phyloP scores from a whole-genome alignment of 2,888 invertebrate genomes.

The Rhogogaster chlorosoma region DNA sequence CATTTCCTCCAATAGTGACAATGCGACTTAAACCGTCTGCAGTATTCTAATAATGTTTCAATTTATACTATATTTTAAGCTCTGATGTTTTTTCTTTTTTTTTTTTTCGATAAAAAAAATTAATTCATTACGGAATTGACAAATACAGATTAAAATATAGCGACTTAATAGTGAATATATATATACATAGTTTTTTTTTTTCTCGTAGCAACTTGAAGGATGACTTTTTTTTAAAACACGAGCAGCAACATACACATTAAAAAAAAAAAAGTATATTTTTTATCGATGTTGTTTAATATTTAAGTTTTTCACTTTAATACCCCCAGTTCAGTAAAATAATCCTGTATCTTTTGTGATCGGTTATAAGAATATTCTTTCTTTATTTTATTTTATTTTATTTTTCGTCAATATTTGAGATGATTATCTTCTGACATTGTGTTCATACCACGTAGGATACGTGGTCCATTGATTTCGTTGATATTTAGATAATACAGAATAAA shows the following conservation, averaged over 20 bases:
- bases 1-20: slow-evolving; percentile 43
- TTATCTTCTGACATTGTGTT: slow-evolving; percentile 32
- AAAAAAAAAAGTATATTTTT: slow-evolving; percentile 62
- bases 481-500: neutral
- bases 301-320: slow-evolving; percentile 67
- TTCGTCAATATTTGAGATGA: slow-evolving; percentile 21
- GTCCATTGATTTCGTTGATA: neutral
- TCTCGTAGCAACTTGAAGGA: neutral
- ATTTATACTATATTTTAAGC: slow-evolving; percentile 33
- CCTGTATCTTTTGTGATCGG: neutral
- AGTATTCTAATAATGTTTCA: slow-evolving; percentile 61
- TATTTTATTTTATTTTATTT: neutral
- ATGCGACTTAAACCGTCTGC: slow-evolving; percentile 66
- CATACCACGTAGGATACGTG: slow-evolving; percentile 20
- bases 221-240: neutral
- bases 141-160: slow-evolving; percentile 57
- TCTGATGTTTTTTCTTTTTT: slow-evolving; percentile 42
- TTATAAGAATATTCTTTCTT: slow-evolving; percentile 28
- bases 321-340: slow-evolving; percentile 56
- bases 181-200: slow-evolving; percentile 63
- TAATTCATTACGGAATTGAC: slow-evolving; percentile 63
- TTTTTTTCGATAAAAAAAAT: slow-evolving; percentile 47
- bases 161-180: slow-evolving; percentile 60
- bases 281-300: slow-evolving; percentile 72
- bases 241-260: slow-evolving; percentile 52